Percentiles rank a stretch among this genome's conserved stretches.
phyloP scores from a whole-genome alignment of 2,113 vertebrate species.

The Sylvietta virens region DNA sequence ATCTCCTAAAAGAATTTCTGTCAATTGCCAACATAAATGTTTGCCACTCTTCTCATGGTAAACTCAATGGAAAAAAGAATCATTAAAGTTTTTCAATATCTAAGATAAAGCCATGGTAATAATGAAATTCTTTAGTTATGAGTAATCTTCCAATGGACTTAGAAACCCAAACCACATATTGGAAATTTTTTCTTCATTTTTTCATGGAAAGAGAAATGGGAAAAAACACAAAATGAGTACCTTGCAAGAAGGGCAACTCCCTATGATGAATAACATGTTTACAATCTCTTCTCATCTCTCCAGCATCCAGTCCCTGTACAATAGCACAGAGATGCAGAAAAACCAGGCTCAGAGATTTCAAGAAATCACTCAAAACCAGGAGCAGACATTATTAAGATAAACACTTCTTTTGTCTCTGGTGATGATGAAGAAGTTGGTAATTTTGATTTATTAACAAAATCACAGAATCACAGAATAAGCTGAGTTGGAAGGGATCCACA shows the following conservation, averaged over 20 bases:
- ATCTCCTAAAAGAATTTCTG: not conserved
- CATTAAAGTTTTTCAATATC: not conserved
- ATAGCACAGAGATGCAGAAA: not conserved
- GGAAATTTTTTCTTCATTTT: not conserved
- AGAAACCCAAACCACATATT: not conserved
- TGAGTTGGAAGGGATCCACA: not conserved
- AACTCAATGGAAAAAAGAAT: not conserved
- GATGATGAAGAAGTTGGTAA: not conserved
- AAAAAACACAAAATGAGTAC: not conserved
- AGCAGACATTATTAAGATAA: not conserved
- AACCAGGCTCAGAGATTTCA: not conserved
- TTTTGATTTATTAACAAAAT: not conserved
- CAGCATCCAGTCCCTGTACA: not conserved
- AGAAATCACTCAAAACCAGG: not conserved
- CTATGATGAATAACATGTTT: not conserved
- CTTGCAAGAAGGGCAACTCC: not conserved
- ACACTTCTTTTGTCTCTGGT: not conserved
- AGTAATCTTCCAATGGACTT: not conserved
- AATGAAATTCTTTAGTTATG: not conserved
- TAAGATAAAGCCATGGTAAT: not conserved
- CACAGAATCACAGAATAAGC: not conserved
- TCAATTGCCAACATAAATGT: not conserved
- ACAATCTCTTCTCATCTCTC: not conserved
- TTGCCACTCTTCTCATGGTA: not conserved
- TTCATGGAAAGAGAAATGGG: not conserved